These are phyloP conservation scores for Odontamblyopus rebecca DNA, from an alignment of 2,797 vertebrate species.

Conservation along the genomic window DNA sequence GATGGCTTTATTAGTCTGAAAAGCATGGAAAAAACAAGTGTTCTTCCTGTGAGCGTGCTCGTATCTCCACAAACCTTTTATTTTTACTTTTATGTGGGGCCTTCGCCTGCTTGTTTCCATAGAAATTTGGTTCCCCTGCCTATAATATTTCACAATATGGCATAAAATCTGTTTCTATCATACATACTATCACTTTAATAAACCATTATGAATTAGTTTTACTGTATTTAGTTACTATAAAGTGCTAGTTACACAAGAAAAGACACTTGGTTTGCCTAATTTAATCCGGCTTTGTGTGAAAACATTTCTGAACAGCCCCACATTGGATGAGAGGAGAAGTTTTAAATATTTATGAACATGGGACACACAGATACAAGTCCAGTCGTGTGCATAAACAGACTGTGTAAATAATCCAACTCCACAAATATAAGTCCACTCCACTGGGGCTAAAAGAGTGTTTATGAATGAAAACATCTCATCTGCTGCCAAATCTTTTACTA, in stretches of 20 bases:
- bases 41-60: too few relatives aligned
- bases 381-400: conserved; percentile 19
- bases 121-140: too few relatives aligned
- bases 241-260: not conserved
- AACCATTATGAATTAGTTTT: too few relatives aligned
- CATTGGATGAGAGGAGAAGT: conserved; percentile 18
- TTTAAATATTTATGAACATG: conserved; percentile 48
- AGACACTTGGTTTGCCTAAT: not conserved
- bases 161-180: too few relatives aligned
- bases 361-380: conserved; percentile 27
- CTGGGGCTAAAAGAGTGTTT: conserved; percentile 32
- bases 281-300: not conserved
- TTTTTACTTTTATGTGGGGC: too few relatives aligned
- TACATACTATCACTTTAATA: too few relatives aligned
- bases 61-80: too few relatives aligned
- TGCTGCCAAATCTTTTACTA: conserved; percentile 53
- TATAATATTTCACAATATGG: too few relatives aligned
- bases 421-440: conserved; percentile 29
- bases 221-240: too few relatives aligned
- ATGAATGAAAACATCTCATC: conserved; percentile 67
- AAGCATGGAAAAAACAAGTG: too few relatives aligned
- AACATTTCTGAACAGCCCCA: not conserved
- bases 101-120: too few relatives aligned
- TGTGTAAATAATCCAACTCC: conserved; percentile 24
- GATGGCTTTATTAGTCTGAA: too few relatives aligned